Conservation (phyloP, 2,797 vertebrate genomes). For the Lerista edwardsae region DNA sequence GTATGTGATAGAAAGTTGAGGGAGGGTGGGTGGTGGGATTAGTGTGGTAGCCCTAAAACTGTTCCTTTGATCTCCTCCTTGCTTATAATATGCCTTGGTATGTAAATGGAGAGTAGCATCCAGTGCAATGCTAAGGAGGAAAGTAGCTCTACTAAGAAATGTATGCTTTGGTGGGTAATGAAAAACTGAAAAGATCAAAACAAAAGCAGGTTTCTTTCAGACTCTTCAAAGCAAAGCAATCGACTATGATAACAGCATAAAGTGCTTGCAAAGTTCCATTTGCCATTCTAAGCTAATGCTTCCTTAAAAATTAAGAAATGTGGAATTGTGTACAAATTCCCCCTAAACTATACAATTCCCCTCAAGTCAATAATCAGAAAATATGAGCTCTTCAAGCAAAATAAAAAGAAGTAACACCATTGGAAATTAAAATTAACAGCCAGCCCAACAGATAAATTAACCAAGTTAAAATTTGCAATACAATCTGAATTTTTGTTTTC, state of each 20-base stretch:
- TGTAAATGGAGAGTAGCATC: slow-evolving; percentile 37
- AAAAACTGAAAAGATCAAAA: slow-evolving; percentile 2
- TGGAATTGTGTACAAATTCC: neutral
- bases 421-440: neutral
- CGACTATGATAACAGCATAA: slow-evolving; percentile 18
- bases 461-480: neutral
- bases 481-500: neutral
- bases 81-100: slow-evolving; percentile 34
- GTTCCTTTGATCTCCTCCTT: slow-evolving; percentile 64
- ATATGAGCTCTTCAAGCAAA: neutral
- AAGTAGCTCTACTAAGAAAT: slow-evolving; percentile 13
- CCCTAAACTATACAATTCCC: neutral
- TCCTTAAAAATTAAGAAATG: slow-evolving; percentile 13
- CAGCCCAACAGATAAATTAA: neutral
- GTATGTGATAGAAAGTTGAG: slow-evolving; percentile 54
- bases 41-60: slow-evolving; percentile 52
- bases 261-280: neutral
- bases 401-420: neutral
- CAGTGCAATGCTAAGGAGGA: slow-evolving; percentile 16
- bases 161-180: neutral
- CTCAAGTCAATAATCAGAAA: slow-evolving; percentile 1
- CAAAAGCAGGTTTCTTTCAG: slow-evolving; percentile 4
- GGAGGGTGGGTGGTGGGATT: slow-evolving; percentile 39
- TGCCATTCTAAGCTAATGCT: neutral
- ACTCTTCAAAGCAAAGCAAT: slow-evolving; percentile 33